These are phyloP conservation scores for Halichoerus grypus DNA, from an alignment of 2,113 vertebrate species.

Conservation along the genomic window DNA sequence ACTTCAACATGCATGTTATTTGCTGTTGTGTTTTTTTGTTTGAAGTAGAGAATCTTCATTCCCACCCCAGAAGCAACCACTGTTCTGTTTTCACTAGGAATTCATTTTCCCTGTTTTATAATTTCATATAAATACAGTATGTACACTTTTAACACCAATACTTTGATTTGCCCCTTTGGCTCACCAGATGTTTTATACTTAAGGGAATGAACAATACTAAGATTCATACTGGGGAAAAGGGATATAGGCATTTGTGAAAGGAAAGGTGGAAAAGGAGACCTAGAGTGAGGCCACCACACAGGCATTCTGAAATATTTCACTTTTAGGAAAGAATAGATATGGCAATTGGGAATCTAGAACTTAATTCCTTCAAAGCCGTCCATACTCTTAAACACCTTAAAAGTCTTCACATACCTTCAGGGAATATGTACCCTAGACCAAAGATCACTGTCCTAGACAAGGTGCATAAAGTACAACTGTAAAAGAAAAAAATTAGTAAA, in stretches of 20 bases:
- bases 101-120: neutral
- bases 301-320: neutral
- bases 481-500: constrained; percentile 6
- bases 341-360: neutral
- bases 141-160: neutral
- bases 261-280: neutral
- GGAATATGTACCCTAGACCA: neutral
- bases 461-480: neutral
- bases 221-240: neutral
- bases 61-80: neutral
- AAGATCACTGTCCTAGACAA: neutral
- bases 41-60: neutral
- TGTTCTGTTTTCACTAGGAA: constrained; percentile 5
- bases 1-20: neutral
- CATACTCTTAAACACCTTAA: neutral
- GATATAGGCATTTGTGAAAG: neutral
- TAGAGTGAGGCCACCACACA: neutral
- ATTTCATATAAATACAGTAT: neutral
- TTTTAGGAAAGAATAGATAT: neutral
- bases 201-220: neutral
- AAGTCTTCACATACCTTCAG: neutral
- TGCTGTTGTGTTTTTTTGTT: neutral
- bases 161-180: constrained; percentile 15
- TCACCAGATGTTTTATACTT: constrained; percentile 27
- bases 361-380: neutral